Conservation (phyloP, 2,113 vertebrate species). For the Varanus komodoensis region DNA sequence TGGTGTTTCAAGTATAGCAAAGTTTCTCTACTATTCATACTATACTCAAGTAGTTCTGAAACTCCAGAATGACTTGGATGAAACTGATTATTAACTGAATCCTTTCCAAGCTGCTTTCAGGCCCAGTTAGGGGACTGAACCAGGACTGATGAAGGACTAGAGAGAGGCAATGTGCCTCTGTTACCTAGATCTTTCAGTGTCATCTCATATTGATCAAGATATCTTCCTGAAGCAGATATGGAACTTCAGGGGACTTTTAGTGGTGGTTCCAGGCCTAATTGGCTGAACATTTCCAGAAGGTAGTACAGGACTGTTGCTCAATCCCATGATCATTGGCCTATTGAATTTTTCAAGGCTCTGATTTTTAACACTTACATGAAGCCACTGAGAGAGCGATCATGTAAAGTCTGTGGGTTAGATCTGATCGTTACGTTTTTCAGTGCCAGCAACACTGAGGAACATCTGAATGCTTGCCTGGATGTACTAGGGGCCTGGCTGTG, state of each 20-base stretch:
- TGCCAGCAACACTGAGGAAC: background rate
- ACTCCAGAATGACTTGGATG: background rate
- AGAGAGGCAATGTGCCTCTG: too few relatives aligned
- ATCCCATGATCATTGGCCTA: too few relatives aligned
- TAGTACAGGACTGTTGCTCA: background rate
- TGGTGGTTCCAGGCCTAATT: background rate
- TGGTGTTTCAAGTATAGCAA: background rate
- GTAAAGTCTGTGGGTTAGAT: too few relatives aligned
- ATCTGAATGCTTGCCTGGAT: background rate
- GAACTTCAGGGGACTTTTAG: background rate
- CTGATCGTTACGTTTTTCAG: too few relatives aligned
- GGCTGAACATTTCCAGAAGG: background rate
- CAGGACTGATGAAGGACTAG: background rate
- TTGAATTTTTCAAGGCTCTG: background rate
- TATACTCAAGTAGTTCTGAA: constrained; percentile 15
- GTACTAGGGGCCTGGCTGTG: background rate
- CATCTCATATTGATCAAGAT: background rate
- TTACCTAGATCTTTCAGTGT: background rate
- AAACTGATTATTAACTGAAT: background rate
- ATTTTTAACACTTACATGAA: background rate
- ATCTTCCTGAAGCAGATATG: background rate
- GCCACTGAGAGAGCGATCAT: background rate
- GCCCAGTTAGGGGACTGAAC: background rate
- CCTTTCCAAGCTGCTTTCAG: background rate
- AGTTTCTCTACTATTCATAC: background rate